Conservation (phyloP, 2,113 vertebrate genomes). For the Riparia riparia region DNA sequence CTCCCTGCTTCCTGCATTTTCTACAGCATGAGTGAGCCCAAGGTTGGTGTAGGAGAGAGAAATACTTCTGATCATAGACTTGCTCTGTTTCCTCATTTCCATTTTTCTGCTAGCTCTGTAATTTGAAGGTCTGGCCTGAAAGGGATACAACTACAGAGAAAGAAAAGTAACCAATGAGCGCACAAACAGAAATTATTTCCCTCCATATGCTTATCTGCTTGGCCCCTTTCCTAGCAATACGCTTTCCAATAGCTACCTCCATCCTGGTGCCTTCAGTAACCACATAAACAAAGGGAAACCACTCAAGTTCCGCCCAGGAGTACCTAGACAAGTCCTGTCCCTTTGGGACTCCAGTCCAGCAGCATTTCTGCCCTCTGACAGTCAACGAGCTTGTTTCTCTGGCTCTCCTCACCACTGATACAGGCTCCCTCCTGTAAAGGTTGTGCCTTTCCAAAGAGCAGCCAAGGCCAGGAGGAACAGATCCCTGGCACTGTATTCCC, state of each 20-base stretch:
- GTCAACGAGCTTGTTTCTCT: neutral
- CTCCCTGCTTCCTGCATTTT: neutral
- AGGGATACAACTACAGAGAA: neutral
- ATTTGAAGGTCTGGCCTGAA: neutral
- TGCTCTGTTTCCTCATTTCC: neutral
- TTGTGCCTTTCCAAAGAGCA: neutral
- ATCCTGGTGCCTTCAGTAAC: neutral
- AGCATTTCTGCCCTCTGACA: neutral
- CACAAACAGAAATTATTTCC: neutral
- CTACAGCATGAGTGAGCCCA: neutral
- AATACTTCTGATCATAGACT: neutral
- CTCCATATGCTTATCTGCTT: neutral
- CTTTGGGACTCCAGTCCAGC: neutral
- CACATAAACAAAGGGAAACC: neutral
- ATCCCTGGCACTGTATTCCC: neutral
- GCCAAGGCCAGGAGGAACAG: neutral
- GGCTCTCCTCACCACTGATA: neutral
- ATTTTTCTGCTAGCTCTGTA: neutral
- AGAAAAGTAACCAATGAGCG: neutral
- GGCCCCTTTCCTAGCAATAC: neutral
- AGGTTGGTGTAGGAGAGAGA: neutral
- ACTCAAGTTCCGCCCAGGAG: neutral
- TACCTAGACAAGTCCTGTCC: neutral
- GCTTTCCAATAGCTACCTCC: neutral
- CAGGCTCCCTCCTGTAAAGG: neutral